Evolutionary conservation across 2,888 invertebrate genomes (phyloP), one percentile per base, ranked within the genome.

Genomic region (Azorinus chamasolen): DNA sequence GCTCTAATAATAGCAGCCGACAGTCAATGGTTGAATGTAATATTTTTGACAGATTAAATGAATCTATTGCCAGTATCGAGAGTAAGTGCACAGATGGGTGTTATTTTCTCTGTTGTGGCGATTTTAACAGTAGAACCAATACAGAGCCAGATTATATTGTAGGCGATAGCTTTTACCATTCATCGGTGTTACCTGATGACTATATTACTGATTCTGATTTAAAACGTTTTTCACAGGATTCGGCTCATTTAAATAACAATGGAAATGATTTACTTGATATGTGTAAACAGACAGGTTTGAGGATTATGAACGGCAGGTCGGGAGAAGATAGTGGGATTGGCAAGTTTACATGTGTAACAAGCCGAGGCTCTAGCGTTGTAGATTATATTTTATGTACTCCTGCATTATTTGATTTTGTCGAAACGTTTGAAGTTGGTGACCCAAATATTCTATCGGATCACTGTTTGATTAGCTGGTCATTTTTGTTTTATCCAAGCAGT

Each of bases 271-370:
- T 68, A 45, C 18, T 68, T 22, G 68, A 68, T 27, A 20, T 68
- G n/a, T 61, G 50, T 14, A 68, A 68, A 45, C 59, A 59, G 18
- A 51, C 68, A 22, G 68, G 59, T 1, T n/a, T 68, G 1, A 48
- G 68, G 2, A 59, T 68, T 20, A 16, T 59, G 27, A 68, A 59
- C 20, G 68, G n/a, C n/a, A n/a, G n/a, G n/a, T n/a, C n/a, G n/a
- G n/a, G n/a, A n/a, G n/a, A n/a, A n/a, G n/a, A n/a, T n/a, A n/a
- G n/a, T n/a, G n/a, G n/a, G n/a, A n/a, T n/a, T n/a, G n/a, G n/a
- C n/a, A n/a, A n/a, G n/a, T n/a, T n/a, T n/a, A n/a, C n/a, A n/a
- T n/a, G n/a, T n/a, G n/a, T n/a, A n/a, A n/a, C n/a, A n/a, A n/a
- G n/a, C n/a, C n/a, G n/a, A n/a, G n/a, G n/a, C n/a, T n/a, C n/a